phyloP scores from a whole-genome alignment of 2,888 invertebrate genomes.

The Kuschelorhynchus macadamiae region DNA sequence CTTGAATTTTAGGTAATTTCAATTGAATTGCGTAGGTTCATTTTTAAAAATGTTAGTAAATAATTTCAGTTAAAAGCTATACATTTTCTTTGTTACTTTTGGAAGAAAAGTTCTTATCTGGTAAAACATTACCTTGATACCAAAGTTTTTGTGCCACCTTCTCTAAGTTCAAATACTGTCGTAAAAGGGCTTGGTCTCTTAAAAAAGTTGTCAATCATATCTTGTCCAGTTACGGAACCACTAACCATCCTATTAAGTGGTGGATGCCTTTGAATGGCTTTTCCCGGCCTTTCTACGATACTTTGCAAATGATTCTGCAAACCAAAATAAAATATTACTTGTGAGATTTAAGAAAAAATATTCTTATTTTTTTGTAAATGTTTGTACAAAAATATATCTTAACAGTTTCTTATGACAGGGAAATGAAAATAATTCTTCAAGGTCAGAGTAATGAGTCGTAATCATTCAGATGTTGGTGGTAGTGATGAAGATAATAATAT shows the following conservation, averaged over 20 bases:
- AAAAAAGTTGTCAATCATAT: constrained; percentile 72
- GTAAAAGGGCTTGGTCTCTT: constrained; percentile 78
- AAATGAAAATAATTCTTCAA: too few relatives aligned
- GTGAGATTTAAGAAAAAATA: too few relatives aligned
- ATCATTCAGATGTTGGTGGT: too few relatives aligned
- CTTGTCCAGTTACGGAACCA: constrained; percentile 78
- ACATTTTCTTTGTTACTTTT: not conserved
- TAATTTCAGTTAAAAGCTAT: too few relatives aligned
- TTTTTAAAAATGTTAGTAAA: too few relatives aligned
- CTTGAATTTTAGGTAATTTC: too few relatives aligned
- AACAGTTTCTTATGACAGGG: too few relatives aligned
- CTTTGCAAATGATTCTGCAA: constrained; percentile 91
- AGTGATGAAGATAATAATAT: too few relatives aligned
- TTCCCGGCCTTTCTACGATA: constrained; percentile 87
- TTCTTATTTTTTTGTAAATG: too few relatives aligned
- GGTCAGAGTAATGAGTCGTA: too few relatives aligned
- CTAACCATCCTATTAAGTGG: constrained; percentile 70
- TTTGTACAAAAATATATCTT: too few relatives aligned
- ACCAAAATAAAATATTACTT: constrained; percentile 1
- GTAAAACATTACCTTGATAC: constrained; percentile 69
- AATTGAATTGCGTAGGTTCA: too few relatives aligned
- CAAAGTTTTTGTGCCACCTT: constrained; percentile 77
- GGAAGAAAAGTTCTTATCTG: not conserved
- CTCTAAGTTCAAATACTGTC: constrained; percentile 87
- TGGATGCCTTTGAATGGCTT: constrained; percentile 67